Percentiles rank a stretch among this genome's conserved stretches.
Conservation (phyloP, 2,888 invertebrate species). For the Drosophila pseudotakahashii region DNA sequence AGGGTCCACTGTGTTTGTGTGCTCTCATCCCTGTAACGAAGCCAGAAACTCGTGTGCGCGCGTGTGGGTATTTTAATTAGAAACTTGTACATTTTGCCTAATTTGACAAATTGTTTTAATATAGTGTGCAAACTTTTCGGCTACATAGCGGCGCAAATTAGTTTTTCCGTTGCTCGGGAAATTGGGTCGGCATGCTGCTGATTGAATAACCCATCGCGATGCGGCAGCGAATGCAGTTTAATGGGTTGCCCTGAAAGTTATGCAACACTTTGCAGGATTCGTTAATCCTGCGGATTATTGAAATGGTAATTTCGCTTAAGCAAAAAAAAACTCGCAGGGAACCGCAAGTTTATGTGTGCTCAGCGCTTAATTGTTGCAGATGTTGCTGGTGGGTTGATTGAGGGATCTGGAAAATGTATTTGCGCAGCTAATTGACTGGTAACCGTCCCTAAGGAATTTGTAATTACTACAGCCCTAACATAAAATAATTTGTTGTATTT, state of each 20-base stretch:
- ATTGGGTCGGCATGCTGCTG: constrained; percentile 20
- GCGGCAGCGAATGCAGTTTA: constrained; percentile 28
- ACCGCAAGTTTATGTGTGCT: constrained; percentile 27
- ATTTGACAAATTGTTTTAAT: constrained; percentile 79
- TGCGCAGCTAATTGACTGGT: constrained; percentile 3
- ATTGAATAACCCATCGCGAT: constrained; percentile 60
- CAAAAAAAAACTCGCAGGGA: constrained; percentile 26
- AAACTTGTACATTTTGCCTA: constrained; percentile 79
- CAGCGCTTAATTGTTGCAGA: constrained; percentile 21
- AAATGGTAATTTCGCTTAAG: constrained; percentile 53
- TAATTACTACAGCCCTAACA: background rate
- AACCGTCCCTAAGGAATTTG: background rate
- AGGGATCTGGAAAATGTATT: background rate
- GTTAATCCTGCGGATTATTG: constrained; percentile 48
- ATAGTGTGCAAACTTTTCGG: constrained; percentile 66
- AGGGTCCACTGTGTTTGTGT: constrained; percentile 7
- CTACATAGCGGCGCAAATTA: constrained; percentile 66
- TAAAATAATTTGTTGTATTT: background rate
- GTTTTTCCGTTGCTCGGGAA: constrained; percentile 50
- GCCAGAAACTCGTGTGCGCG: constrained; percentile 16
- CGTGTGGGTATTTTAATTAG: constrained; percentile 71
- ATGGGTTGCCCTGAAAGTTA: constrained; percentile 48
- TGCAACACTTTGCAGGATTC: constrained; percentile 48
- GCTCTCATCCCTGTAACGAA: constrained; percentile 11
- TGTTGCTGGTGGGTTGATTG: constrained; percentile 7